Percentiles rank a stretch among this genome's conserved stretches.
phyloP scores from a whole-genome alignment of 2,113 vertebrate genomes.

The Alligator sinensis region DNA sequence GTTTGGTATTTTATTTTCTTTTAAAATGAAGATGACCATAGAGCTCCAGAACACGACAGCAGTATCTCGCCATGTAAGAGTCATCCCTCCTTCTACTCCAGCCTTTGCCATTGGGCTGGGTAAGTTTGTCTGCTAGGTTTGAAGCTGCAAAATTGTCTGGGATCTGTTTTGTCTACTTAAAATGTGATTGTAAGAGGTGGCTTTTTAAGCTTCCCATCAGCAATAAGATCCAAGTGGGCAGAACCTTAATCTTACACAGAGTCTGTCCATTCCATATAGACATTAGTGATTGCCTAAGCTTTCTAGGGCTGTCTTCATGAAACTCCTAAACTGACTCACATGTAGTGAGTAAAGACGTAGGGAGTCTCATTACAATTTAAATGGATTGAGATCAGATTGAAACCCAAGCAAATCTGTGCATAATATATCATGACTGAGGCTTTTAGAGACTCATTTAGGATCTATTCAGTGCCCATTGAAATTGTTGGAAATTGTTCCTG shows the following conservation, averaged over 20 bases:
- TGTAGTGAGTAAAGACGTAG: background rate
- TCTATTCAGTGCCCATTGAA: background rate
- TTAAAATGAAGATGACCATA: constrained; percentile 81
- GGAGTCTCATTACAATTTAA: background rate
- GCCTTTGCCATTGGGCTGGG: constrained; percentile 89
- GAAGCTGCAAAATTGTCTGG: background rate
- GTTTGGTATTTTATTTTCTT: background rate
- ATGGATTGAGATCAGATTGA: background rate
- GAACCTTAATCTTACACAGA: background rate
- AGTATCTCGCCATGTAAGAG: constrained; percentile 83
- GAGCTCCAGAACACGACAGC: constrained; percentile 89
- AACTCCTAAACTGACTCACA: background rate
- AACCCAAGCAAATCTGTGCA: background rate
- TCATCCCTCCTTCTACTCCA: constrained; percentile 87
- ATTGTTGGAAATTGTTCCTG: background rate
- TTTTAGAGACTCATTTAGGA: background rate
- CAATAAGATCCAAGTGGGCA: background rate
- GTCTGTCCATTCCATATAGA: background rate
- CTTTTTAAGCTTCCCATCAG: background rate
- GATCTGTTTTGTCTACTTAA: background rate
- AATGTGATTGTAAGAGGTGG: background rate
- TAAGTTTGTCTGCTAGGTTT: constrained; percentile 74
- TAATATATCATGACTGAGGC: background rate
- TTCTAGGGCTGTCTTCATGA: background rate
- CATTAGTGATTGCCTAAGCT: background rate